Conservation (phyloP, 2,797 vertebrate species). For the Lepidocolaptes lacrymiger region DNA sequence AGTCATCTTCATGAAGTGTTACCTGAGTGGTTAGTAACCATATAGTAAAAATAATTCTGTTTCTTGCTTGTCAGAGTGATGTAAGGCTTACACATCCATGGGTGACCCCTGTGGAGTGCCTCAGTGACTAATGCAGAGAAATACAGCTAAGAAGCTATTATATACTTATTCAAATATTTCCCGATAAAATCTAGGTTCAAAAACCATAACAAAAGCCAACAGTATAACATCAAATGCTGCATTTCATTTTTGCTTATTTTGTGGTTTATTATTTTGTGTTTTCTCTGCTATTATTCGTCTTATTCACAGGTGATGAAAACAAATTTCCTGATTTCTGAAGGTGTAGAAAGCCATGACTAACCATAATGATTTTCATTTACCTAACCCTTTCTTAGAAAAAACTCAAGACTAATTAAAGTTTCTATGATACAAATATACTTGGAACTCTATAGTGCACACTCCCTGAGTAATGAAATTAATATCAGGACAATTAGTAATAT, state of each 20-base stretch:
- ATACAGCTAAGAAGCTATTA: neutral
- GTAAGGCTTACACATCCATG: neutral
- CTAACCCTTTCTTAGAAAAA: neutral
- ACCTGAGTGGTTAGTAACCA: neutral
- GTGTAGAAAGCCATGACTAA: neutral
- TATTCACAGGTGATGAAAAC: neutral
- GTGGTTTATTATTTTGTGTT: neutral
- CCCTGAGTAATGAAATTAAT: constrained; percentile 17
- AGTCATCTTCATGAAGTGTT: neutral
- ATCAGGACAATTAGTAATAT: constrained; percentile 28
- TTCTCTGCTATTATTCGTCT: neutral
- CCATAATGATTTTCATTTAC: neutral
- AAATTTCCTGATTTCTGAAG: neutral
- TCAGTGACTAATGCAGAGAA: neutral
- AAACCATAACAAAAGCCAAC: neutral
- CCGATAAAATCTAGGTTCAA: neutral
- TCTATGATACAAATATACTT: neutral
- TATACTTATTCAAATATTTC: neutral
- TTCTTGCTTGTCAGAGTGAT: neutral
- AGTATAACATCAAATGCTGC: neutral
- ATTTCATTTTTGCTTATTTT: neutral
- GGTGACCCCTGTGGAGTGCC: neutral
- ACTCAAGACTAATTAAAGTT: constrained; percentile 24
- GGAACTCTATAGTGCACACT: neutral
- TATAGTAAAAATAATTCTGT: neutral